These are phyloP conservation scores for Theretra japonica DNA, from an alignment of 2,888 invertebrate genomes.

Conservation along the genomic window DNA sequence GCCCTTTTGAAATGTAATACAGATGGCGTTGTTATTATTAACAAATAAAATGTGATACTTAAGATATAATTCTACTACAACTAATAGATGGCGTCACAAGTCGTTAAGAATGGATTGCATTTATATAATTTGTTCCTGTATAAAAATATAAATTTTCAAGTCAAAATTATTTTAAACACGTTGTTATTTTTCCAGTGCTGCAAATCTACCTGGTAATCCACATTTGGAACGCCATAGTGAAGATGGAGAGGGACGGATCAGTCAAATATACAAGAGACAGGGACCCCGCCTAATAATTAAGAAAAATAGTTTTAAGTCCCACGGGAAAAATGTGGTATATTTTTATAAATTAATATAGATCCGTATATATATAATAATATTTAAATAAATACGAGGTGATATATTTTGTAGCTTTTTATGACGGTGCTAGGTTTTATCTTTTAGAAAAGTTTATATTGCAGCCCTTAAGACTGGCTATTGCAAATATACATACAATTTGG, in stretches of 20 bases:
- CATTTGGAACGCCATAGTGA: constrained; percentile 78
- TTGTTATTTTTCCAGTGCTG: constrained; percentile 62
- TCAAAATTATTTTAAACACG: too few species aligned
- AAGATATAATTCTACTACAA: background rate
- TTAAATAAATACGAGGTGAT: constrained; percentile 14
- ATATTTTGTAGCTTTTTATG: constrained; percentile 1
- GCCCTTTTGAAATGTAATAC: too few species aligned
- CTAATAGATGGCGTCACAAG: background rate
- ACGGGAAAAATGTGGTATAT: background rate
- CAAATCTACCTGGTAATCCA: constrained; percentile 77
- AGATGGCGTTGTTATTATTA: too few species aligned
- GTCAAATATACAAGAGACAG: constrained; percentile 76
- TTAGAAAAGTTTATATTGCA: background rate
- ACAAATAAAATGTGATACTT: too few species aligned
- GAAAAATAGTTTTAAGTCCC: background rate
- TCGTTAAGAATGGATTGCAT: too few species aligned
- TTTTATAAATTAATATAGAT: background rate
- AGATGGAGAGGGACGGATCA: constrained; percentile 76
- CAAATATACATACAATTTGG: constrained; percentile 1
- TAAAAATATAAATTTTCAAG: too few species aligned
- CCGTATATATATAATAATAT: background rate
- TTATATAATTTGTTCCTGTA: too few species aligned
- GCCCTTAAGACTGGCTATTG: background rate
- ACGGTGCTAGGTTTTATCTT: constrained; percentile 11
- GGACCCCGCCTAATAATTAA: constrained; percentile 54